These are phyloP conservation scores for Hydrolagus colliei DNA, from an alignment of 2,797 vertebrate genomes.

Conservation along the genomic window DNA sequence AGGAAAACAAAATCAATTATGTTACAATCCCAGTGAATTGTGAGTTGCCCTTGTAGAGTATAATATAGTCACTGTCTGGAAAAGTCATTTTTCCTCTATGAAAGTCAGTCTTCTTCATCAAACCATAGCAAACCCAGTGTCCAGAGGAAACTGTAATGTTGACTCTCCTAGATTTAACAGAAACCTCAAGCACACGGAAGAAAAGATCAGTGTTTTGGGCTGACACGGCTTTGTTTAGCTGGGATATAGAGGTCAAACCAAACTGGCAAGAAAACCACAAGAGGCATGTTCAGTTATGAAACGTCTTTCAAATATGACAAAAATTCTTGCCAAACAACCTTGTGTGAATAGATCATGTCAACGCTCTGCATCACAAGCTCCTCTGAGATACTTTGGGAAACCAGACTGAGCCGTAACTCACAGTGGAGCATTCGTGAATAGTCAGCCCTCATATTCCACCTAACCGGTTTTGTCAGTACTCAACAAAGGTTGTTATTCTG, in stretches of 20 bases:
- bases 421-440: not conserved
- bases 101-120: not conserved
- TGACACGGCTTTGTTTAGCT: not conserved
- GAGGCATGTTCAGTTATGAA: not conserved
- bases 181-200: not conserved
- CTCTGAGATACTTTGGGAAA: not conserved
- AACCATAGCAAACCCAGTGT: not conserved
- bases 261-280: not conserved
- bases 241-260: not conserved
- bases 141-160: not conserved
- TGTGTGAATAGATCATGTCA: not conserved
- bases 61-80: not conserved
- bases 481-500: not conserved
- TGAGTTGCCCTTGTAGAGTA: not conserved
- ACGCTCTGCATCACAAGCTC: not conserved
- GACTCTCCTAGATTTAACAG: not conserved
- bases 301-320: not conserved
- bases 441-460: not conserved
- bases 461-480: not conserved
- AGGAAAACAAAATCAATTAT: not conserved
- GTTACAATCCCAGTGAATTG: not conserved
- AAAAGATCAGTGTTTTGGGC: constrained; percentile 5
- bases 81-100: constrained; percentile 1
- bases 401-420: not conserved
- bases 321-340: not conserved